phyloP scores from a whole-genome alignment of 2,797 vertebrate genomes.

The Enteromius trimaculatus region DNA sequence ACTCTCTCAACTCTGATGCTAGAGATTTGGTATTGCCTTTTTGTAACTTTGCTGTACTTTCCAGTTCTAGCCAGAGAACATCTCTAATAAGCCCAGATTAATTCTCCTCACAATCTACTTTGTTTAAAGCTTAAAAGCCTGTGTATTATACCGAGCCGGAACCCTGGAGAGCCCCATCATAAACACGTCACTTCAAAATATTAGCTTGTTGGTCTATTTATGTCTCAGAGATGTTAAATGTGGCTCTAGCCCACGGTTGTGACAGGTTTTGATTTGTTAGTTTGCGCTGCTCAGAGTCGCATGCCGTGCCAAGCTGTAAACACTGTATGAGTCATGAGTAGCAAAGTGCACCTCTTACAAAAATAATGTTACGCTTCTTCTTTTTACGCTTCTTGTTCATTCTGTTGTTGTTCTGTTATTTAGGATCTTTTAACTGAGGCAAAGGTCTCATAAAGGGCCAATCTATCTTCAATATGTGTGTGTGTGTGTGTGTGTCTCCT shows the following conservation, averaged over 20 bases:
- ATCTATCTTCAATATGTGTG: conserved; percentile 28
- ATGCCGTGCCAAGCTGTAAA: conserved; percentile 25
- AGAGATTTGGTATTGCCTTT: not conserved
- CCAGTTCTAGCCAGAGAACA: not conserved
- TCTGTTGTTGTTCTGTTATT: not conserved
- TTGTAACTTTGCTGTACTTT: not conserved
- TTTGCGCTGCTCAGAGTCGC: conserved; percentile 3
- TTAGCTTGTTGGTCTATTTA: conserved; percentile 25
- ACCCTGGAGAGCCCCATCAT: conserved; percentile 12
- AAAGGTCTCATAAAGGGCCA: not conserved
- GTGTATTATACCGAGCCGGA: not conserved
- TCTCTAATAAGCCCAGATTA: conserved; percentile 7
- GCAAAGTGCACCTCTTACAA: not conserved
- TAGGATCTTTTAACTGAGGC: not conserved
- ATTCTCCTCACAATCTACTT: not conserved
- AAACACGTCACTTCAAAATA: conserved; percentile 38
- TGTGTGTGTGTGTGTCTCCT: conserved; percentile 38
- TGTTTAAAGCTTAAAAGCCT: not conserved
- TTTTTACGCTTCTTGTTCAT: not conserved
- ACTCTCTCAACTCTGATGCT: not conserved
- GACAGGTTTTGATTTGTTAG: conserved; percentile 17
- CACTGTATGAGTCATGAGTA: conserved; percentile 40
- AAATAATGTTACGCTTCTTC: conserved; percentile 8
- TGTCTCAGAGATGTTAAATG: conserved; percentile 20
- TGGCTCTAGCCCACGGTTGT: conserved; percentile 14